A percentile compares a stretch with the other conserved stretches of the same genome.
phyloP scores from a whole-genome alignment of 2,888 invertebrate species.

The Cephalotes varians region DNA sequence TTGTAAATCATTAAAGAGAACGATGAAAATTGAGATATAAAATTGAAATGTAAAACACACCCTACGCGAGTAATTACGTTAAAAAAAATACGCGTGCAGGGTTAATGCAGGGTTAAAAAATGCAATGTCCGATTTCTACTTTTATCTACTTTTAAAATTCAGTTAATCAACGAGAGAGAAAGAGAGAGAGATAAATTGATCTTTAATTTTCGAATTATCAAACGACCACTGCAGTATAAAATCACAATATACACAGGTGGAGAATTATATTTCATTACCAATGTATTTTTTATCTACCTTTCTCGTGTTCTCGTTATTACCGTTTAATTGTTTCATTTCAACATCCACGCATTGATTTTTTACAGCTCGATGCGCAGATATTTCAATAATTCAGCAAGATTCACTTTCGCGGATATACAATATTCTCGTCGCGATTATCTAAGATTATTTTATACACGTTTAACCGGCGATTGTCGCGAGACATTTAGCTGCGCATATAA shows the following conservation, averaged over 20 bases:
- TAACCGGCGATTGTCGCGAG: too few relatives aligned
- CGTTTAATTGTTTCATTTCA: constrained; percentile 65
- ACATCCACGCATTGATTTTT: constrained; percentile 65
- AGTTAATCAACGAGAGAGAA: neutral
- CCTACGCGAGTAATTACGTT: too few relatives aligned
- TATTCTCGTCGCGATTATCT: constrained; percentile 15
- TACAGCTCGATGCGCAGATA: constrained; percentile 18
- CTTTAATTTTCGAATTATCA: constrained; percentile 2
- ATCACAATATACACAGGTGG: neutral
- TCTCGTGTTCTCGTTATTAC: constrained; percentile 57
- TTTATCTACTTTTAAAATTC: neutral
- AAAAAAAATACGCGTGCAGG: too few relatives aligned
- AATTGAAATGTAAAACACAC: too few relatives aligned
- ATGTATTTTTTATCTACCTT: constrained; percentile 56
- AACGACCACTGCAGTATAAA: constrained; percentile 17
- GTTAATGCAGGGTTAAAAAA: too few relatives aligned
- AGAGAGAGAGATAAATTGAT: neutral
- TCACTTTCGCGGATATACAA: constrained; percentile 9
- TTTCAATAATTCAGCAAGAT: constrained; percentile 43
- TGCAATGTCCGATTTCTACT: neutral
- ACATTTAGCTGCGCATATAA: too few relatives aligned
- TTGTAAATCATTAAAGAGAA: too few relatives aligned
- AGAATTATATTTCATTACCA: constrained; percentile 34
- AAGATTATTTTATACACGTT: too few relatives aligned
- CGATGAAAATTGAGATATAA: too few relatives aligned